A percentile compares a stretch with the other conserved stretches of the same genome.
phyloP scores from a whole-genome alignment of 1,140 invertebrate genomes.

The Diachasmimorpha longicaudata region DNA sequence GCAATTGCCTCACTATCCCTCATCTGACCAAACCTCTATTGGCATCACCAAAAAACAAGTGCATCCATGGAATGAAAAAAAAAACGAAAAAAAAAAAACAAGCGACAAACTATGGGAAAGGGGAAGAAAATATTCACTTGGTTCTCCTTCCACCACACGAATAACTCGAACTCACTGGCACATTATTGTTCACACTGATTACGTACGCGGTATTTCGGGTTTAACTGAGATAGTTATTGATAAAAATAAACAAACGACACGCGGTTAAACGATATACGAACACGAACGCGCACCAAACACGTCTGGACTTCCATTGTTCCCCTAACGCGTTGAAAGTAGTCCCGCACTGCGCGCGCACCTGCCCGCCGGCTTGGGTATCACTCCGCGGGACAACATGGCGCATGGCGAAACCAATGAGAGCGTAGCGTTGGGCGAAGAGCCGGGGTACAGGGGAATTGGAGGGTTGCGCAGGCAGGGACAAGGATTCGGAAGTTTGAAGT shows the following conservation, averaged over 20 bases:
- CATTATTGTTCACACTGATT: slow-evolving; percentile 40
- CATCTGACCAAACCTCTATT: slow-evolving; percentile 41
- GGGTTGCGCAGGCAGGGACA: slow-evolving; percentile 17
- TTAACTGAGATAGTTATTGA: slow-evolving; percentile 14
- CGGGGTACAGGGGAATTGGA: slow-evolving; percentile 5
- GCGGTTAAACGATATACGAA: slow-evolving; percentile 42
- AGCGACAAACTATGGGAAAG: background rate
- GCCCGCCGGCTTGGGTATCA: slow-evolving; percentile 38
- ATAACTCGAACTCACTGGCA: background rate
- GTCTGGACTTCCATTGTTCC: slow-evolving; percentile 62
- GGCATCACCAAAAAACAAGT: background rate
- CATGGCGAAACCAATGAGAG: slow-evolving; percentile 33
- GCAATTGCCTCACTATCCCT: slow-evolving; percentile 40
- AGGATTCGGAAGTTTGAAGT: slow-evolving; percentile 11
- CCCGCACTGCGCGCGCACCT: slow-evolving; percentile 58
- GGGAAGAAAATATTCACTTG: too few relatives aligned
- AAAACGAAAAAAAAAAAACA: background rate
- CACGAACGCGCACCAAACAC: slow-evolving; percentile 61
- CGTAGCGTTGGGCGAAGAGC: slow-evolving; percentile 6
- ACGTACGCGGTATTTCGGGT: background rate
- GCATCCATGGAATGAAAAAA: too few relatives aligned
- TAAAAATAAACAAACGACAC: slow-evolving; percentile 39
- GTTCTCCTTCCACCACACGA: background rate
- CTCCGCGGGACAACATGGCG: slow-evolving; percentile 39
- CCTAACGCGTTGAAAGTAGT: slow-evolving; percentile 63